Conservation (phyloP, 35 echinoderm and acorn worm species). For the Patiria miniata region DNA sequence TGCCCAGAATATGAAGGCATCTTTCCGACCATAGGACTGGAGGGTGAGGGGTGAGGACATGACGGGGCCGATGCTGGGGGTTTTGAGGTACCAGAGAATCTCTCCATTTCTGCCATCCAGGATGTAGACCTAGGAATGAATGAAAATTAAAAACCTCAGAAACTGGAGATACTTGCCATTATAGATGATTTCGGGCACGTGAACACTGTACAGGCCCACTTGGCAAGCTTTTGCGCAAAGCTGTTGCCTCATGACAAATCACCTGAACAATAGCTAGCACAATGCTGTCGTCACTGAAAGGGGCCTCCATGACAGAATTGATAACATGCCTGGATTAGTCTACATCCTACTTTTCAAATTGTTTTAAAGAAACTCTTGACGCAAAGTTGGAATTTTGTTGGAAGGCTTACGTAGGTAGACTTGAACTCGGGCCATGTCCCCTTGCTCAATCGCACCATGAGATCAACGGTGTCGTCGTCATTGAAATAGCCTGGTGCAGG, state of each 20-base stretch:
- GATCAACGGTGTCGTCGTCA: constrained; percentile 56
- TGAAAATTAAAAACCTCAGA: neutral
- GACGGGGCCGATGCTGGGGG: neutral
- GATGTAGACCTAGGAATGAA: constrained; percentile 29
- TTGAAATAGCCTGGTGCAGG: constrained; percentile 78
- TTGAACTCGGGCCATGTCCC: constrained; percentile 35
- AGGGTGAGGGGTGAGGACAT: constrained; percentile 59
- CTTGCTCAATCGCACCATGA: constrained; percentile 42
- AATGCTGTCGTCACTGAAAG: no score
- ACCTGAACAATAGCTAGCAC: no score
- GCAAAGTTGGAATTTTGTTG: no score
- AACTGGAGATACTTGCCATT: neutral
- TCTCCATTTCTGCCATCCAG: constrained; percentile 53
- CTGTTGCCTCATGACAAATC: no score
- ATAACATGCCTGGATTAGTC: no score
- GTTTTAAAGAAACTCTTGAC: no score
- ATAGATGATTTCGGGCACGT: no score
- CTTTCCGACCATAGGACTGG: constrained; percentile 1
- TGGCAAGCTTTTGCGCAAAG: no score
- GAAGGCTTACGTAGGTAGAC: constrained; percentile 26
- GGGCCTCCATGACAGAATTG: no score
- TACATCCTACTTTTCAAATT: no score
- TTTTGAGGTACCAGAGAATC: constrained; percentile 32
- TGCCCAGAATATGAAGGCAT: constrained; percentile 47
- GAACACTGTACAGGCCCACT: no score